Evolutionary conservation across 2,888 invertebrate genomes (phyloP).

Genomic region (Nemotelus nigrinus): DNA sequence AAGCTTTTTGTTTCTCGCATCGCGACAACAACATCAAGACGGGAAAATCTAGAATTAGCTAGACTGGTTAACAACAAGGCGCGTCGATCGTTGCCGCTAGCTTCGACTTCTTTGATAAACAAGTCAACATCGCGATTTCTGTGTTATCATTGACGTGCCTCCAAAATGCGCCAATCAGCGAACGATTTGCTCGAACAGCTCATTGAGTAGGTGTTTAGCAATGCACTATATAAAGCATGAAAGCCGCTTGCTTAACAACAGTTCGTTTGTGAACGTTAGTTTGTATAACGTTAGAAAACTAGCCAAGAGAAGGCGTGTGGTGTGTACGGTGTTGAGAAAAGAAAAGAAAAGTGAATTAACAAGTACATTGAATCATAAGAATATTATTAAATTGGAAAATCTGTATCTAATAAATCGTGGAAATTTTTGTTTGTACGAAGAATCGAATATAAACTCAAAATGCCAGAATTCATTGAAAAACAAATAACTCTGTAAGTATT

Average conservation of each 20-base stretch:
- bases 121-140: neutral
- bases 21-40: no score
- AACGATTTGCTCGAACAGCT: conserved; percentile 4
- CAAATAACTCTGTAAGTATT: conserved; percentile 32
- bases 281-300: conserved; percentile 10
- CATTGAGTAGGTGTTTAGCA: conserved; percentile 22
- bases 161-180: conserved; percentile 14
- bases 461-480: conserved; percentile 43
- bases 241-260: conserved; percentile 27
- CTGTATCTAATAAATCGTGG: neutral
- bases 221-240: conserved; percentile 23
- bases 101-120: neutral
- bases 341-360: neutral
- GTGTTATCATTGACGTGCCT: conserved; percentile 36
- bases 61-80: no score
- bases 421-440: conserved; percentile 8
- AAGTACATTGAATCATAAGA: neutral
- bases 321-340: neutral
- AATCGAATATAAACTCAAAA: conserved; percentile 28
- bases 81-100: no score
- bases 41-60: no score
- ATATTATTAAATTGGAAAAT: no score
- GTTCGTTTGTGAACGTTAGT: conserved; percentile 34
- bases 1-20: no score
- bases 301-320: neutral